Evolutionary conservation across 1,140 invertebrate genomes (phyloP).

Genomic region (Drosophila tristis): DNA sequence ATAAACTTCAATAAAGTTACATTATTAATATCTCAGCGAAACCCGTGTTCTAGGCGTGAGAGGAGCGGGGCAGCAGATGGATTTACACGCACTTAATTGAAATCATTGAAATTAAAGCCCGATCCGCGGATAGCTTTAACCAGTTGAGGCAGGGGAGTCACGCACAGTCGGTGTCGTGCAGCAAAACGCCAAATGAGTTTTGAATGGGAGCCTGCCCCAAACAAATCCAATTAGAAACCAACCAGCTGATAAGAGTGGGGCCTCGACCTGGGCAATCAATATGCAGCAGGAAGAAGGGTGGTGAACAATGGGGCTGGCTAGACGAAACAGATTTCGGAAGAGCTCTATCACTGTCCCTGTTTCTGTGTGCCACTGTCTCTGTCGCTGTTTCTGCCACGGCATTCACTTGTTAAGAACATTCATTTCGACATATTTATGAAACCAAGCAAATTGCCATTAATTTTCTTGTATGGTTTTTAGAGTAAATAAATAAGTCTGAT

Average conservation of each 20-base stretch:
- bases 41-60: constrained; percentile 25
- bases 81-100: constrained; percentile 59
- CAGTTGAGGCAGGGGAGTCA: constrained; percentile 30
- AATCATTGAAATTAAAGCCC: constrained; percentile 48
- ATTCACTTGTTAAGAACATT: constrained; percentile 61
- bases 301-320: constrained; percentile 1
- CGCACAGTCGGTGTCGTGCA: constrained; percentile 31
- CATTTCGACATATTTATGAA: constrained; percentile 78
- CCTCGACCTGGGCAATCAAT: constrained; percentile 53
- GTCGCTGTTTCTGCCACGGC: constrained; percentile 8
- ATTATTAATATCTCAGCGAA: constrained; percentile 67
- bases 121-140: constrained; percentile 3
- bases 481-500: constrained; percentile 82
- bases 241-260: constrained; percentile 47
- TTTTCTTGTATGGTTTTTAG: constrained; percentile 82
- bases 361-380: constrained; percentile 19
- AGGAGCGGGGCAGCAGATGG: constrained; percentile 2
- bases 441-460: constrained; percentile 80
- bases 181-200: constrained; percentile 31
- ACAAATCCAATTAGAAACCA: constrained; percentile 51
- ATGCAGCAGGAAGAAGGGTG: not conserved
- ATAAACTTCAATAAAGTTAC: constrained; percentile 79
- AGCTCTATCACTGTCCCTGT: constrained; percentile 5
- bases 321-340: constrained; percentile 37
- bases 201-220: constrained; percentile 2